Base-by-base conservation (phyloP, 2,888 invertebrate species). In the Aspidapion aeneum region DNA sequence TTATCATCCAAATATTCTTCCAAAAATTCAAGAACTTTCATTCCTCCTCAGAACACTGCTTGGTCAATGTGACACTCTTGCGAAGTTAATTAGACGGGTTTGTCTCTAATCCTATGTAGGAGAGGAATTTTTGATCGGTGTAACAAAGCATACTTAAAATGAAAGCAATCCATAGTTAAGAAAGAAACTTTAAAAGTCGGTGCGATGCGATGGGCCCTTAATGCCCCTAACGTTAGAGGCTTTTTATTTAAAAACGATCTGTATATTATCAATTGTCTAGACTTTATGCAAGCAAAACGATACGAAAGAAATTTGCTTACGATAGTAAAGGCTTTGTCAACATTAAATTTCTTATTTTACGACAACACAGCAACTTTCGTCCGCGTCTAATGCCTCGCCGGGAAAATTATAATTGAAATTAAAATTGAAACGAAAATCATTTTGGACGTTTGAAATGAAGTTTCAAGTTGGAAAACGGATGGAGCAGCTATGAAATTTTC, bases 281-380 rank as follows among this genome's bases (percentile, higher is more conserved):
- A 35, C 35, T 12, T 35, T 35, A 35, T 3, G 3, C 35, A 35
- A 35, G 35, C 35, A 35, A 35, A 35, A 35, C 5, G 35, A 35
- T 35, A 35, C 35, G 35, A 52, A 52, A 19, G 52, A 52, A 52
- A 52, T 19, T 52, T 19, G 52, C 52, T 52, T 17, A 19, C 52
- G 52, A 18, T 52, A 17, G 52, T 19, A 52, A 52, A 52, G 52
- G 52, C 59, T 17, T 52, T 21, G 52, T 59, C 21, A 52, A 52
- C 52, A 18, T 35, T 35, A 35, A 35, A 35, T 52, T 59, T 59
- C 52, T 52, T 59, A 52, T 52, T 59, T 17, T 59, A 51, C 49
- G 12, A 21, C 20, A 52, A 17, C 22, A 1, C 21, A 21, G 20
- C 20, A 59, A 20, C 17, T 59, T 59, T 22, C 52, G 22, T 7